Evolutionary conservation across 2,888 invertebrate species (phyloP), one percentile per base, ranked within the genome.

Genomic region (Drosophila meridionalis): DNA sequence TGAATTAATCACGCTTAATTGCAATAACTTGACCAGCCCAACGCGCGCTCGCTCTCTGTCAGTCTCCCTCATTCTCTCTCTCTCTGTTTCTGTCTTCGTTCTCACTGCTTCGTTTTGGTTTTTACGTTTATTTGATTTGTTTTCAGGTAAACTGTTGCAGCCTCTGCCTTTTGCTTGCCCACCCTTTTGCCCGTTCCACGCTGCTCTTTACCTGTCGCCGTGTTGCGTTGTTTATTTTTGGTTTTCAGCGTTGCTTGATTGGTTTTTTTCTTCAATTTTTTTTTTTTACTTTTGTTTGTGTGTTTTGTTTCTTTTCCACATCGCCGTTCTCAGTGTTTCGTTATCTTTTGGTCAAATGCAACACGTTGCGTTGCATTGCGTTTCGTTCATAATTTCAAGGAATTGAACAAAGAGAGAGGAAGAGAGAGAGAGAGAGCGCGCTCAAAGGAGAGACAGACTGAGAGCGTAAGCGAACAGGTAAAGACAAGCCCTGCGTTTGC

Each of bases 311-410:
- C 61, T 62, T 57, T 57, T 47, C 43, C 77, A 43, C 69, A 60
- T 34, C 56, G 59, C 26, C 60, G 32, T 55, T 74, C 61, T 42
- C 62, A 71, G 68, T 80, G 62, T 69, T 83, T 76, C 83, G 73
- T 85, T 85, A 87, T 89, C 85, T 89, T 73, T 80, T 89, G 87
- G 82, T 73, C 87, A 81, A 84, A 83, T 84, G 87, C 89, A 87
- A 67, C 78, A 87, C 83, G 64, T 60, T 56, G 42, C 56, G 62
- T 56, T 68, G 80, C 59, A 61, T 47, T 83, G 82, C 82, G 87
- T 87, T 87, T 85, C 85, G 90, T 90, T 87, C 90, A 87, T 88
- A 90, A 90, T 88, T 87, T 87, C 90, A 90, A 86, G 88, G 80
- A 90, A 82, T 79, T 73, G 80, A 62, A 65, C 53, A 62, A 63